Evolutionary conservation across 2,797 vertebrate species (phyloP), one percentile per base, ranked within the genome.

Genomic region (Gila robusta): DNA sequence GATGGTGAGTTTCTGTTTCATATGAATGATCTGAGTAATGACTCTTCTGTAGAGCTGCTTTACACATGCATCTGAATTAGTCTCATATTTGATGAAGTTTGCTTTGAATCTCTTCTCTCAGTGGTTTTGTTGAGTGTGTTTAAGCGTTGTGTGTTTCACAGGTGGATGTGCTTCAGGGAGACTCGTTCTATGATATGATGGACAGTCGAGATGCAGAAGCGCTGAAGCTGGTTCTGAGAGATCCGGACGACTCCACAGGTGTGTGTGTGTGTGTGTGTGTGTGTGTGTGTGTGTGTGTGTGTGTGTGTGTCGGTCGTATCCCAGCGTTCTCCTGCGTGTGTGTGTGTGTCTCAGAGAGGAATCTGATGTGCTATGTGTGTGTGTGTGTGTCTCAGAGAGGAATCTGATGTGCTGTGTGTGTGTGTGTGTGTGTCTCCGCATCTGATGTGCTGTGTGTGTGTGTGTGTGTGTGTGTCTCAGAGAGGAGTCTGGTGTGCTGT

Each of bases 111-210:
- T 47, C 44, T 14, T 4, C 16, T 52, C 44, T n/a, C 59, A 14
- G n/a, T 14, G 59, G 2, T 26, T 62, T 1, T 28, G 12, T 14
- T 1, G 56, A 12, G 0, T n/a, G 59, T 62, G 59, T 26, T 12
- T 12, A 26, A 23, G 21, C 2, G 54, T 6, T 71, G 56, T 28
- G 21, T 87, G 6, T 87, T 9, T 2, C 59, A 19, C 85, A 97
- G 96, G 93, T 97, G n/a, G 96, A 97, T 71, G 91, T 97, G 21
- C 93, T 96, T 67, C 96, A 97, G 41, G 95, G 95, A 56, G 96
- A 97, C 90, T 90, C 90, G 0, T 47, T 97, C 71, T 97, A 94
- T 0, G 94, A 96, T 69, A 94, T 97, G 91, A 88, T 97, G 41
- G 94, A 96, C 3, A 84, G 67, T 44, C 88, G 6, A 2, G 93